A percentile compares a stretch with the other conserved stretches of the same genome.
Conservation (phyloP, 2,888 invertebrate species). For the Lycocerus yunnanus region DNA sequence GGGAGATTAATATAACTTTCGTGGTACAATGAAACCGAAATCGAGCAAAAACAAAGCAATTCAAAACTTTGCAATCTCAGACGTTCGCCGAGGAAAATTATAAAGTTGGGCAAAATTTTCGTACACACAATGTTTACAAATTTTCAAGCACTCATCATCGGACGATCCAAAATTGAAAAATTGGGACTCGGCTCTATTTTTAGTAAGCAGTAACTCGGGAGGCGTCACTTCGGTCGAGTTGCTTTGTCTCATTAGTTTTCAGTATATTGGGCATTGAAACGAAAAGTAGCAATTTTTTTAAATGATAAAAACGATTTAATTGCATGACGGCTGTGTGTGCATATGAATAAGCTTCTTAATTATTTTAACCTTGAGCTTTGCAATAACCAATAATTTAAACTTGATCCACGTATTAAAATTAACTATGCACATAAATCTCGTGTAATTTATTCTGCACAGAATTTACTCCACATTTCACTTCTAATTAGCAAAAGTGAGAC, state of each 20-base stretch:
- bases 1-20: background rate
- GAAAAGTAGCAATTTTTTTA: background rate
- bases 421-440: slow-evolving; percentile 21
- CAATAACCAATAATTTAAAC: slow-evolving; percentile 22
- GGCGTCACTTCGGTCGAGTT: background rate
- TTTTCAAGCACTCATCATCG: no score
- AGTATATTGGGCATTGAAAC: background rate
- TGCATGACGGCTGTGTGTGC: background rate
- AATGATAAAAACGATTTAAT: background rate
- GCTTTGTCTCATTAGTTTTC: background rate
- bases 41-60: background rate
- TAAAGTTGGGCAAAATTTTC: background rate
- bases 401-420: slow-evolving; percentile 12
- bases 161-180: background rate
- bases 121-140: no score
- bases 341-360: slow-evolving; percentile 10
- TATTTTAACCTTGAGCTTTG: slow-evolving; percentile 13
- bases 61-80: background rate
- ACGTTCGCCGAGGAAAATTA: background rate
- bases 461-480: background rate
- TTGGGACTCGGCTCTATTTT: background rate
- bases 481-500: slow-evolving; percentile 8
- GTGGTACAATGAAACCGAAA: background rate
- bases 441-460: slow-evolving; percentile 11
- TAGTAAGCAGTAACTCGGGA: background rate